A percentile compares a stretch with the other conserved stretches of the same genome.
Conservation (phyloP, 2,113 vertebrate species). For the Bolborhynchus lineola region DNA sequence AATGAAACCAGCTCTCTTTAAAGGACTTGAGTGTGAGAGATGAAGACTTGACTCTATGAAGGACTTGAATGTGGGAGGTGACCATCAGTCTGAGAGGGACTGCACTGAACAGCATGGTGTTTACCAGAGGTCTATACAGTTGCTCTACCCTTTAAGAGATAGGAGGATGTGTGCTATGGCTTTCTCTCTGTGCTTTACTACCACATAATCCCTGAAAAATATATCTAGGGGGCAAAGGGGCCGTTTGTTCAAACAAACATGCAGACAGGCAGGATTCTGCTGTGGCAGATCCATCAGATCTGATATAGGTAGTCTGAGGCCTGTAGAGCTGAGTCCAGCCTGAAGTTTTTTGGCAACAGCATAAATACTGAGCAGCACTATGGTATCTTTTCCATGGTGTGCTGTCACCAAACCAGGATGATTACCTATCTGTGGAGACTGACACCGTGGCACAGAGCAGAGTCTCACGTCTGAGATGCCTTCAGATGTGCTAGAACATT, state of each 20-base stretch:
- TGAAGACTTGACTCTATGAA: background rate
- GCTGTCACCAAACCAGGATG: background rate
- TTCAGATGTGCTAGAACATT: background rate
- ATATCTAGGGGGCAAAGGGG: fast-evolving
- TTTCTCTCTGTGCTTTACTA: background rate
- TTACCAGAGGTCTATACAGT: background rate
- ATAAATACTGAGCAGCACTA: background rate
- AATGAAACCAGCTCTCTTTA: background rate
- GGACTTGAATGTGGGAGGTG: background rate
- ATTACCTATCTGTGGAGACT: background rate
- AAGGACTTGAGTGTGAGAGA: background rate
- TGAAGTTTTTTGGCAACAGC: background rate
- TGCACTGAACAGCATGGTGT: background rate
- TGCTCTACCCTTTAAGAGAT: background rate
- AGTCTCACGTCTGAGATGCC: background rate
- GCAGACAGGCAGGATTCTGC: background rate
- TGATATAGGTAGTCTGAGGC: background rate
- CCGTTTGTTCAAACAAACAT: background rate
- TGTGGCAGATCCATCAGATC: background rate
- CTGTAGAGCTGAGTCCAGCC: background rate
- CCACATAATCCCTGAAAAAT: background rate
- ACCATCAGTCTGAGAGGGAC: background rate
- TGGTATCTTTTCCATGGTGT: fast-evolving
- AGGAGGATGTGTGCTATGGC: background rate
- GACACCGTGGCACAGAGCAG: background rate